phyloP scores from a whole-genome alignment of 2,797 vertebrate genomes.

The Potorous gilbertii region DNA sequence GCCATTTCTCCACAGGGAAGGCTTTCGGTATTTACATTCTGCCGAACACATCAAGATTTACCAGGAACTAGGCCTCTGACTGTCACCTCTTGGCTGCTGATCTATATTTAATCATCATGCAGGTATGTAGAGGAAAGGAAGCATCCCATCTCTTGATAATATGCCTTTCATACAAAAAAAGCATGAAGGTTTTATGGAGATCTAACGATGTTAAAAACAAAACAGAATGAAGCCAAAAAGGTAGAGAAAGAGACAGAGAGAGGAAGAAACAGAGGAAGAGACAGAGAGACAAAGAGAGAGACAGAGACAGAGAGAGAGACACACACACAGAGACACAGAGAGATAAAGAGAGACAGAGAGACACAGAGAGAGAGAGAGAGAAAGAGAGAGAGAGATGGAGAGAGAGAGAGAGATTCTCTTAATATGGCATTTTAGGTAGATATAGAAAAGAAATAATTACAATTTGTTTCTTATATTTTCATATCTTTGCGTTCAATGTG shows the following conservation, averaged over 20 bases:
- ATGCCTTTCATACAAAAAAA: constrained; percentile 55
- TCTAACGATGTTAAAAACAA: constrained; percentile 39
- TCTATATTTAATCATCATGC: constrained; percentile 74
- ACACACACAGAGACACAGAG: background rate
- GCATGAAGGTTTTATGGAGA: constrained; percentile 37
- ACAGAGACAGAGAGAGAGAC: no score
- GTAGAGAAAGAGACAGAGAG: background rate
- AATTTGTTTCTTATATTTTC: constrained; percentile 25
- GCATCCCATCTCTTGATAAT: constrained; percentile 51
- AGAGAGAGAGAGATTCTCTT: background rate
- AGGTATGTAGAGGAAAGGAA: constrained; percentile 54
- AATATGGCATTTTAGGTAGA: background rate
- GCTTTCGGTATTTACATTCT: constrained; percentile 36
- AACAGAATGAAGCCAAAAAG: background rate
- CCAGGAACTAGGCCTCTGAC: constrained; percentile 46
- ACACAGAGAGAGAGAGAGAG: background rate
- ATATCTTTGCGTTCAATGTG: background rate
- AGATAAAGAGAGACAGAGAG: no score
- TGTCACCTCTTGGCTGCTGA: constrained; percentile 65
- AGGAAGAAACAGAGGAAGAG: no score
- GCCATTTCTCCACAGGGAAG: background rate
- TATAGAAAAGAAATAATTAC: constrained; percentile 12
- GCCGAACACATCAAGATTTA: constrained; percentile 30
- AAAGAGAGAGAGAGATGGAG: fast-evolving
- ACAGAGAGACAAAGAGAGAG: background rate